phyloP scores from a whole-genome alignment of 2,888 invertebrate genomes.

The Euspilapteryx auroguttella region DNA sequence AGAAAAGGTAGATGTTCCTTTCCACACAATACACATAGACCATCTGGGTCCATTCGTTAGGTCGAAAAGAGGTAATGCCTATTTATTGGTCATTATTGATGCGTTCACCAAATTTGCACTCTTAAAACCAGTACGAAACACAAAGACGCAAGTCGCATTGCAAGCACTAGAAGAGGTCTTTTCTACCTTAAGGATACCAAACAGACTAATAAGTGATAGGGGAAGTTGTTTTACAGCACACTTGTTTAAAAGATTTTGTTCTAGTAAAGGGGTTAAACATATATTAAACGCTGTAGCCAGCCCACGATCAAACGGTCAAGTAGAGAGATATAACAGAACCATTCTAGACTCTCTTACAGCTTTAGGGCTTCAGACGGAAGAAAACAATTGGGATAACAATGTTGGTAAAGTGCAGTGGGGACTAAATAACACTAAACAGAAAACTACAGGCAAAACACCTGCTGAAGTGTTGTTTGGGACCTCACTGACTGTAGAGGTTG shows the following conservation, averaged over 20 bases:
- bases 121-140: slow-evolving; percentile 15
- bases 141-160: slow-evolving; percentile 14
- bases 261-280: slow-evolving; percentile 11
- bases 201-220: slow-evolving; percentile 20
- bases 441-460: slow-evolving; percentile 11
- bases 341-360: too few species aligned
- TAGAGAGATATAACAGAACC: slow-evolving; percentile 9
- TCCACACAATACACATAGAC: slow-evolving; percentile 29
- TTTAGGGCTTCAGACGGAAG: too few species aligned
- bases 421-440: slow-evolving; percentile 13
- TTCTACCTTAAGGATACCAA: slow-evolving; percentile 8
- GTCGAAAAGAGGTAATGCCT: slow-evolving; percentile 15
- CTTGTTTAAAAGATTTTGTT: slow-evolving; percentile 17
- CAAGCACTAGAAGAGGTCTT: slow-evolving; percentile 13
- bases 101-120: slow-evolving; percentile 22
- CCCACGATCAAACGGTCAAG: slow-evolving; percentile 14
- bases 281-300: slow-evolving; percentile 12
- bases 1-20: slow-evolving; percentile 20
- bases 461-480: slow-evolving; percentile 12
- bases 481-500: slow-evolving; percentile 3
- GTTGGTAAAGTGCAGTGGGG: too few species aligned
- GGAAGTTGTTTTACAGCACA: slow-evolving; percentile 22
- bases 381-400: too few species aligned
- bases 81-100: slow-evolving; percentile 20
- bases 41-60: slow-evolving; percentile 27